Evolutionary conservation across 2,888 invertebrate genomes (phyloP).

Genomic region (Tipula helvola): DNA sequence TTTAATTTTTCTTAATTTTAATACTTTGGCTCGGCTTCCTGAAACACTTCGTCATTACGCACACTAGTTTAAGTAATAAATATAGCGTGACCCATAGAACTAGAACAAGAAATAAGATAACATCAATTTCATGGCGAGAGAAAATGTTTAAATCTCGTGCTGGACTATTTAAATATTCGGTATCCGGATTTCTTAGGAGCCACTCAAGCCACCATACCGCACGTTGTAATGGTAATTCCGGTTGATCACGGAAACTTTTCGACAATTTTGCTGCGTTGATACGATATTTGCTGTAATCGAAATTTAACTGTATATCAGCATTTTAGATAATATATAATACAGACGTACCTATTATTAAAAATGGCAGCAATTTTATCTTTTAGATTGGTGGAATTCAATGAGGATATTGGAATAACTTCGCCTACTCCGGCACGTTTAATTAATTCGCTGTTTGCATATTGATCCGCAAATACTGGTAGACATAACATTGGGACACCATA

Average conservation of each 20-base stretch:
- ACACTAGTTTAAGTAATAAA: neutral
- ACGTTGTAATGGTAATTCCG: constrained; percentile 19
- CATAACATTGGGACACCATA: constrained; percentile 27
- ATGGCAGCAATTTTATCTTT: neutral
- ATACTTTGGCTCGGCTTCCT: neutral
- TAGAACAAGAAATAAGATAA: neutral
- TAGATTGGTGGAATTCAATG: neutral
- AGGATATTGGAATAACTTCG: neutral
- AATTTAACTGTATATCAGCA: neutral
- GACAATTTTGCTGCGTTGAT: constrained; percentile 19
- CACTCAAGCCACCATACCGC: constrained; percentile 24
- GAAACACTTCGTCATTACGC: neutral
- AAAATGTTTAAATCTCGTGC: constrained; percentile 9
- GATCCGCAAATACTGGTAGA: constrained; percentile 26
- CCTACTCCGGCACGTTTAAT: neutral
- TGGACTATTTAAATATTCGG: constrained; percentile 18
- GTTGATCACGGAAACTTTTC: constrained; percentile 18
- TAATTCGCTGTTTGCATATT: constrained; percentile 14
- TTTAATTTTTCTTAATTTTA: neutral
- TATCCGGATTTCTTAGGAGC: constrained; percentile 21
- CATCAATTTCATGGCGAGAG: constrained; percentile 10
- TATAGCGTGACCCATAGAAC: neutral
- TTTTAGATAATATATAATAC: too few species aligned
- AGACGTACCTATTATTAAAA: neutral
- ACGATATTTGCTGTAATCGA: constrained; percentile 17